phyloP scores from a whole-genome alignment of 1,140 invertebrate genomes.

The Drosophila rhopaloa region DNA sequence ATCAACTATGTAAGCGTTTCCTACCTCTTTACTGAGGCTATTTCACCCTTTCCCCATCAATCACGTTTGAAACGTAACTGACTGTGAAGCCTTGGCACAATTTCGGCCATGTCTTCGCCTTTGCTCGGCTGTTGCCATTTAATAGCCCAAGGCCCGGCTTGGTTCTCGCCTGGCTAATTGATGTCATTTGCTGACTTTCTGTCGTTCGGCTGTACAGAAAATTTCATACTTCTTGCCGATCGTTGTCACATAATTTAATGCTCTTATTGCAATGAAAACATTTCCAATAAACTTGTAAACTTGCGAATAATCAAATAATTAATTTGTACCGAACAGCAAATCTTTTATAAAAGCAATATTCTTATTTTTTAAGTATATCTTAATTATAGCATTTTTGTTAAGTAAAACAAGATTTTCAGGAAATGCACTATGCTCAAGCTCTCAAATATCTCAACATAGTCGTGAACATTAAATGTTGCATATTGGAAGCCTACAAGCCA shows the following conservation, averaged over 20 bases:
- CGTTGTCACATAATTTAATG: background rate
- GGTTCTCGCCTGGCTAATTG: slow-evolving; percentile 58
- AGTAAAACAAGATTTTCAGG: no score
- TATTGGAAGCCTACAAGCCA: slow-evolving; percentile 9
- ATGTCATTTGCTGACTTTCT: slow-evolving; percentile 38
- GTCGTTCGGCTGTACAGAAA: background rate
- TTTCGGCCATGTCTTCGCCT: slow-evolving; percentile 24
- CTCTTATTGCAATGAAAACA: background rate
- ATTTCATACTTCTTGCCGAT: background rate
- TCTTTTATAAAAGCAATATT: no score
- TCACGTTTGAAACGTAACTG: slow-evolving; percentile 51
- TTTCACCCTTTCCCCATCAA: slow-evolving; percentile 22
- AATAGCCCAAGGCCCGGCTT: slow-evolving; percentile 17
- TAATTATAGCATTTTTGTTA: no score
- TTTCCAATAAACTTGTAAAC: no score
- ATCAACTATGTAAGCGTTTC: slow-evolving; percentile 23
- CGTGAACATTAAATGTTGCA: background rate
- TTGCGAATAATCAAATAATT: no score
- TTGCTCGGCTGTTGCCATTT: slow-evolving; percentile 12
- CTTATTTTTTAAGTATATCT: no score
- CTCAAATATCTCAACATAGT: background rate
- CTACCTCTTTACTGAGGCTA: background rate
- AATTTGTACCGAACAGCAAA: no score
- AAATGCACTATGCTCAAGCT: no score
- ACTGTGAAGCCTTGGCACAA: slow-evolving; percentile 69